phyloP scores from a whole-genome alignment of 2,797 vertebrate genomes.

The Premnoplex brunnescens region DNA sequence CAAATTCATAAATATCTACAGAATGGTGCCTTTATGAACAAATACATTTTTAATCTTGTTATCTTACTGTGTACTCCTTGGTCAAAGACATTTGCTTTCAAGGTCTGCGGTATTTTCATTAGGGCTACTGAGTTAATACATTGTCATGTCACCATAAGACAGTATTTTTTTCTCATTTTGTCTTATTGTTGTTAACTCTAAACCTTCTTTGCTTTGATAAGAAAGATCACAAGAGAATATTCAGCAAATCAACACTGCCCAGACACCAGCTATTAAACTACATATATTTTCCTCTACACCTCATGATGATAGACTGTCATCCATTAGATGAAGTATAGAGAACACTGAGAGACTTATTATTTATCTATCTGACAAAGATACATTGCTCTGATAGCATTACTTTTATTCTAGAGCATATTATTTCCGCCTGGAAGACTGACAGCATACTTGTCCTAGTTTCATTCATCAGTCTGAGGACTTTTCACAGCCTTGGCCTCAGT shows the following conservation, averaged over 20 bases:
- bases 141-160: not conserved
- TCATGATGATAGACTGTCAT: not conserved
- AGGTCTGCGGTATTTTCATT: not conserved
- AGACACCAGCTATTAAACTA: not conserved
- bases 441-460: not conserved
- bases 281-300: not conserved
- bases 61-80: not conserved
- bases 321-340: not conserved
- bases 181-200: not conserved
- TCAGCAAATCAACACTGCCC: not conserved
- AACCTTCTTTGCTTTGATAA: not conserved
- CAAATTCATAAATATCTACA: not conserved
- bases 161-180: not conserved
- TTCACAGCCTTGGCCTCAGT: not conserved
- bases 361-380: conserved; percentile 5
- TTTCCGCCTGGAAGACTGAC: not conserved
- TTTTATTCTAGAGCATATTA: not conserved
- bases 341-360: not conserved
- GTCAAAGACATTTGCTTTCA: not conserved
- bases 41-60: not conserved
- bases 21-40: not conserved
- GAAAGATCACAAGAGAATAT: not conserved
- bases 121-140: not conserved
- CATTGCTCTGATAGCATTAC: not conserved
- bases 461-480: not conserved